Evolutionary conservation across 2,888 invertebrate species (phyloP).

Genomic region (Podabrus alpinus): DNA sequence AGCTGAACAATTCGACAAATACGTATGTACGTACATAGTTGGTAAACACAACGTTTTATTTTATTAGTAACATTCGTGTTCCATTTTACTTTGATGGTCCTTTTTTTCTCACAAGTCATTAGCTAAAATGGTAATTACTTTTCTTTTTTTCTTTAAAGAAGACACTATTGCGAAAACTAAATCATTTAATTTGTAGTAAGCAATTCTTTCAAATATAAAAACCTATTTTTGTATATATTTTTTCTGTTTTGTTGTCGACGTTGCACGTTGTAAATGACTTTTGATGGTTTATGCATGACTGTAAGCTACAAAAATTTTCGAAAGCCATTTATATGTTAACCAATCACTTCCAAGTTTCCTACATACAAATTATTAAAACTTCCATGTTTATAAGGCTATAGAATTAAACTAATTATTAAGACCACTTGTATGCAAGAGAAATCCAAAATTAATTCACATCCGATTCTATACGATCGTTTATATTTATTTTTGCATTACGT

Average conservation of each 20-base stretch:
- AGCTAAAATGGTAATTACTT: background rate
- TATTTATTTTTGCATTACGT: background rate
- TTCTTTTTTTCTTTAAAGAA: background rate
- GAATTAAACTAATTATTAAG: background rate
- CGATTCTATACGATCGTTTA: background rate
- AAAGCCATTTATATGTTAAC: background rate
- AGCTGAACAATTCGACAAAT: background rate
- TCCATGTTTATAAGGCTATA: background rate
- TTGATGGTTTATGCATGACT: background rate
- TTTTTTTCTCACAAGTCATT: background rate
- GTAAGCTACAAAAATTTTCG: background rate
- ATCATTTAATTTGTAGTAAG: background rate
- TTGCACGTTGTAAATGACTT: background rate
- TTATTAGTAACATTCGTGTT: background rate
- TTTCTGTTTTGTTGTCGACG: background rate
- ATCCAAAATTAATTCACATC: slow-evolving; percentile 6
- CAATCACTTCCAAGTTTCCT: background rate
- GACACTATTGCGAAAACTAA: background rate
- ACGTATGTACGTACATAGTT: no score
- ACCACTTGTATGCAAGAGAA: background rate
- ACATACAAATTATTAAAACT: background rate
- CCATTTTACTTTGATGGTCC: background rate
- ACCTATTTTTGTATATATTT: background rate
- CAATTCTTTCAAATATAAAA: background rate
- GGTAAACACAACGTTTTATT: background rate